Conservation (phyloP, 2,888 invertebrate species). For the Onchidella celtica region DNA sequence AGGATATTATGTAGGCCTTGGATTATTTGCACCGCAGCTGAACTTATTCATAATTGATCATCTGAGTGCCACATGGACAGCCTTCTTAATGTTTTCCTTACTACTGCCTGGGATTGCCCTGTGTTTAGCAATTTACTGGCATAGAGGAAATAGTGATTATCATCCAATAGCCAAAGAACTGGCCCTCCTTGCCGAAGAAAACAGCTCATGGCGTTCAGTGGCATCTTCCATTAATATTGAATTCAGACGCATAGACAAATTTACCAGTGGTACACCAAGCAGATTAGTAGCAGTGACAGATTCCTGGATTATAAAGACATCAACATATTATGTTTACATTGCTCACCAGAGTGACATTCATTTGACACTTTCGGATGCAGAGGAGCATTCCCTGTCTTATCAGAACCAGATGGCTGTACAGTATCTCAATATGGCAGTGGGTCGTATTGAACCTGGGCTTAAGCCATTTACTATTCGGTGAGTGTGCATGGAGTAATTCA, state of each 20-base stretch:
- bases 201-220: slow-evolving; percentile 84
- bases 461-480: slow-evolving; percentile 80
- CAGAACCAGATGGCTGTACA: slow-evolving; percentile 88
- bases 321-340: slow-evolving; percentile 87
- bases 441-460: slow-evolving; percentile 69
- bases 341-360: slow-evolving; percentile 90
- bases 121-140: slow-evolving; percentile 85
- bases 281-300: slow-evolving; percentile 84
- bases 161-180: slow-evolving; percentile 89
- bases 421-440: slow-evolving; percentile 89
- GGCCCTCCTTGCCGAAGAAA: slow-evolving; percentile 66
- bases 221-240: slow-evolving; percentile 88
- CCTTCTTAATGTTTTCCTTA: slow-evolving; percentile 63
- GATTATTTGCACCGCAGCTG: slow-evolving; percentile 63
- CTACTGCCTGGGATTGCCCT: slow-evolving; percentile 82
- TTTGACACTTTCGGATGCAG: slow-evolving; percentile 87
- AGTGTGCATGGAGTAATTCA: slow-evolving; percentile 83
- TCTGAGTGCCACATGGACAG: slow-evolving; percentile 58
- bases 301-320: slow-evolving; percentile 92
- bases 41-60: slow-evolving; percentile 62
- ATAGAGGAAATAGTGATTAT: slow-evolving; percentile 84
- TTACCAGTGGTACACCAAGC: slow-evolving; percentile 76
- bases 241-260: slow-evolving; percentile 84
- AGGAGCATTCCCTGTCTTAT: slow-evolving; percentile 83
- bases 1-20: slow-evolving; percentile 75